Evolutionary conservation across 2,797 vertebrate genomes (phyloP).

Genomic region (Pangasius sanitwongsei): DNA sequence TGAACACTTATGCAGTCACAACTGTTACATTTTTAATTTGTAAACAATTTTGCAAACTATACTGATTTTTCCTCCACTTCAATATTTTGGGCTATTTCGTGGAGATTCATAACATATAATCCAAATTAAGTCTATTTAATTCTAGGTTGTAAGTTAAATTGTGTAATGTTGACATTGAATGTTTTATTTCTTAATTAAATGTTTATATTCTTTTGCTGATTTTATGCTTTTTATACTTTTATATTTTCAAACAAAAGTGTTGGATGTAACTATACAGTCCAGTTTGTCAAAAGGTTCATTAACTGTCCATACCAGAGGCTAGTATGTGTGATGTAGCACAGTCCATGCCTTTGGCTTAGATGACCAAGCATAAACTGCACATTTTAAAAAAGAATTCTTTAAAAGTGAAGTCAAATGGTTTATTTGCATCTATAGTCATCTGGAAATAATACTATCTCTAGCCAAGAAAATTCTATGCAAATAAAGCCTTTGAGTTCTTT

Average conservation of each 20-base stretch:
- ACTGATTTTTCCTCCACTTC: background rate
- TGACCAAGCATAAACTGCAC: slow-evolving; percentile 21
- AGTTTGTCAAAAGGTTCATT: background rate
- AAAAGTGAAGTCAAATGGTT: slow-evolving; percentile 42
- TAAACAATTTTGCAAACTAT: background rate
- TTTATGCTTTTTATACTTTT: slow-evolving; percentile 24
- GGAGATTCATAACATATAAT: background rate
- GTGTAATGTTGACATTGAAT: background rate
- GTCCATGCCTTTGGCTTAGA: slow-evolving; percentile 9
- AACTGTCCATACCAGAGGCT: background rate
- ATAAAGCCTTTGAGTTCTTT: slow-evolving; percentile 53
- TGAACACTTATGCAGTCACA: background rate
- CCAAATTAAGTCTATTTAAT: background rate
- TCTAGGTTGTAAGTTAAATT: background rate
- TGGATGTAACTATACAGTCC: background rate
- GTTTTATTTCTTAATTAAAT: slow-evolving; percentile 36
- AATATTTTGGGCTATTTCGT: background rate
- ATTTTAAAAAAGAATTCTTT: slow-evolving; percentile 17
- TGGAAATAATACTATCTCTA: slow-evolving; percentile 53
- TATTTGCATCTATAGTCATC: slow-evolving; percentile 55
- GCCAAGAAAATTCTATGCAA: slow-evolving; percentile 52
- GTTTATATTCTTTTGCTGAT: slow-evolving; percentile 30
- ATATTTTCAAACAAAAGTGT: background rate
- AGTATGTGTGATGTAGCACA: background rate
- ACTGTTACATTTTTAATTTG: background rate